Base-by-base conservation (phyloP, 2,888 invertebrate genomes). In the Cantharis rufa region DNA sequence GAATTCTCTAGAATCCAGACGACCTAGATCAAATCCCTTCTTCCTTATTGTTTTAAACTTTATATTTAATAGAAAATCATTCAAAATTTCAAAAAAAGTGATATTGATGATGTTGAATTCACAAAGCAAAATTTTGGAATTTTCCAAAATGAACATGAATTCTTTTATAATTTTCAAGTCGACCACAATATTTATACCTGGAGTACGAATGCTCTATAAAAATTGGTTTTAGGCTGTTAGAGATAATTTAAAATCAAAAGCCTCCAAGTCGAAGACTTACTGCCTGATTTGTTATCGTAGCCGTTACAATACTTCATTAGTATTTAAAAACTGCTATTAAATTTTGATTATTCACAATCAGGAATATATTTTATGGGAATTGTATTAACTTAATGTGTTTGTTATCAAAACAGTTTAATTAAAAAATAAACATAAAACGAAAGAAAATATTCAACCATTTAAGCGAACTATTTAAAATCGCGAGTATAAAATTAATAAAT, bases 1-100 rank as follows among this genome's bases (percentile, higher is more conserved):
- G 79, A 75, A 75, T 48, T 48, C 48, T 48, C 48, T 48, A 78
- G 76, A 79, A 79, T 69, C 74, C 75, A 77, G 79, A 79, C 79
- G 77, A 79, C 79, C 79, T 75, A 79, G 76, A 77, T 79, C 77
- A 70, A 72, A 79, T 72, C 75, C 73, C 75, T 72, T 10, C n/a
- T 21, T 66, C 13, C 24, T 1, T 9, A 48, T 48, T 48, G 48
- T 48, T 48, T 48, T 48, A 48, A 48, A 48, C 1, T n/a, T 48
- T 1, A 48, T 48, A 48, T 48, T n/a, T 48, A 1, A n/a, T n/a
- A 2, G 5, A n/a, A 48, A 48, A 48, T 48, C 13, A n/a, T n/a
- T n/a, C n/a, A n/a, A n/a, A n/a, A n/a, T n/a, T n/a, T n/a, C n/a
- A n/a, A n/a, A n/a, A n/a, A n/a, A n/a, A n/a, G n/a, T n/a, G n/a